Evolutionary conservation across 2,797 vertebrate species (phyloP), one percentile per base, ranked within the genome.

Genomic region (Adrianichthys oophorus): DNA sequence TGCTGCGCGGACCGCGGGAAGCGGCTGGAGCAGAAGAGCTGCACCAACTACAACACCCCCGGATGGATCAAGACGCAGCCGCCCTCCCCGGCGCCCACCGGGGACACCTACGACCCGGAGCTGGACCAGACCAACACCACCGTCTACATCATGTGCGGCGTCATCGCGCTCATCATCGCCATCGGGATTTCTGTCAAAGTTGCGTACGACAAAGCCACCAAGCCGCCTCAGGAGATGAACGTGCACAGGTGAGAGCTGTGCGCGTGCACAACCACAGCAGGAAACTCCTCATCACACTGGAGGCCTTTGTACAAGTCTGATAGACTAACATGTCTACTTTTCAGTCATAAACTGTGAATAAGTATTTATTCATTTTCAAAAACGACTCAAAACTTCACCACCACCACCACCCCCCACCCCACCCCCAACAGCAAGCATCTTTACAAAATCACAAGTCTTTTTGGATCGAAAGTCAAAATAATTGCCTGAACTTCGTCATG

Each of bases 221-320:
- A 95, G 52, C 95, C 94, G 0, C 97, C 97, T 2, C 93, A 96
- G 92, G 97, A 98, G 90, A 98, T 99, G 96, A 99, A 99, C 82
- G 97, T 99, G 79, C 96, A 98, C 93, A 97, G 97, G 97, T 98
- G 85, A 90, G 91, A 46, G 0, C 0, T 0, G 2, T 40, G 29
- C 1, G 10, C 26, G 26, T 7, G 26, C 26, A 7, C 26, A 7
- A 26, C 5, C 32, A 12, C 10, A 13, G 8, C 32, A 12, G 10
- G 10, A 3, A 37, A 37, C 32, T 37, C 32, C 10, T 12, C 32
- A 12, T 10, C 32, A 12, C 7, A 32, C 7, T 32, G 29, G 29
- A 12, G 29, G 8, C 29, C 7, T 10, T 10, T 32, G 8, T 8
- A 32, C 29, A 32, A 32, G 8, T 26, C 29, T 8, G 29, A 10